Percentiles rank a stretch among this genome's conserved stretches.
Conservation (phyloP, 2,797 vertebrate species). For the Arctocebus calabarensis region DNA sequence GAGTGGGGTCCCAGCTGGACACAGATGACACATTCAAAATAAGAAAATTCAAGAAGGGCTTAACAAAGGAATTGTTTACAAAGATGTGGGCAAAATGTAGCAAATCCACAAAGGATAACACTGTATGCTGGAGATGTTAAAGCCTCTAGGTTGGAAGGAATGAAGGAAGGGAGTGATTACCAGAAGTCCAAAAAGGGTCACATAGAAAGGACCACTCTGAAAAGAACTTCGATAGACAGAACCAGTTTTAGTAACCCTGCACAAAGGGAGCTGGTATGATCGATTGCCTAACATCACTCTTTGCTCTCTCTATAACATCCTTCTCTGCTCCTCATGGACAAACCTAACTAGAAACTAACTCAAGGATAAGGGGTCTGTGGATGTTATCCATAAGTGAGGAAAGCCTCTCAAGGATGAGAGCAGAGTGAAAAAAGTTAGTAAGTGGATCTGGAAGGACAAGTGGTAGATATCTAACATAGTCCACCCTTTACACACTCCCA, state of each 20-base stretch:
- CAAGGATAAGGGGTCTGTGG: not conserved
- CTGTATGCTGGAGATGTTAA: not conserved
- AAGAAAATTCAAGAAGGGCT: not conserved
- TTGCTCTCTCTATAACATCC: not conserved
- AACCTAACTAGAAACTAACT: not conserved
- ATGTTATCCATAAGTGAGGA: not conserved
- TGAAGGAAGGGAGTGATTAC: not conserved
- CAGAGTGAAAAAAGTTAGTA: not conserved
- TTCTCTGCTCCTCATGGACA: not conserved
- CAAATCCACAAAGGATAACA: not conserved
- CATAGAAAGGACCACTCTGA: not conserved
- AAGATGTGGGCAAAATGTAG: not conserved
- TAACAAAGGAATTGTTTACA: constrained; percentile 15
- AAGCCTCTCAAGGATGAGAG: not conserved
- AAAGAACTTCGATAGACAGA: not conserved
- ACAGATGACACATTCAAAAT: not conserved
- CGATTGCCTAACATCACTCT: not conserved
- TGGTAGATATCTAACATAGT: not conserved
- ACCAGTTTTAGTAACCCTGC: not conserved
- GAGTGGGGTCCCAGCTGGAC: not conserved
- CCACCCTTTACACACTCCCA: too few relatives aligned
- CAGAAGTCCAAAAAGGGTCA: not conserved
- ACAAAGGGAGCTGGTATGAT: not conserved
- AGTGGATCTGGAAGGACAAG: not conserved
- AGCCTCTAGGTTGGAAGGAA: not conserved